Evolutionary conservation across 2,797 vertebrate species (phyloP).

Genomic region (Poeciliopsis gracilis): DNA sequence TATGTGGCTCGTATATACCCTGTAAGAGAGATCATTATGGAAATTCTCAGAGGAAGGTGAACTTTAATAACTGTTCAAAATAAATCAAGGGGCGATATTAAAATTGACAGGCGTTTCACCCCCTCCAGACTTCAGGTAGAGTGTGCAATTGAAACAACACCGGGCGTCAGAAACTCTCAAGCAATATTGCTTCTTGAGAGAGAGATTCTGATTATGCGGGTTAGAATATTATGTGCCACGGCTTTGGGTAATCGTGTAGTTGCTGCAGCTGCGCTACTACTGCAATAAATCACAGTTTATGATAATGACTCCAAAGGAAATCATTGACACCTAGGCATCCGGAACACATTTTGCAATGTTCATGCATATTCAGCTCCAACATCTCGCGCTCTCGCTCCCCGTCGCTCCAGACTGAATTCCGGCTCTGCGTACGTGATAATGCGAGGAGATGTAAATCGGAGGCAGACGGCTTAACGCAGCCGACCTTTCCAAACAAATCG

Average conservation of each 20-base stretch:
- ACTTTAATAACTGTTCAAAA: constrained; percentile 78
- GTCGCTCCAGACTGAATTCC: constrained; percentile 25
- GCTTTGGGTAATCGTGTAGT: constrained; percentile 64
- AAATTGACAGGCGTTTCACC: constrained; percentile 72
- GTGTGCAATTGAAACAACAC: constrained; percentile 64
- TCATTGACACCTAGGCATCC: constrained; percentile 58
- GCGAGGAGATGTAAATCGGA: constrained; percentile 51
- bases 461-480: constrained; percentile 31
- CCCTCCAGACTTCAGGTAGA: constrained; percentile 62
- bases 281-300: constrained; percentile 74
- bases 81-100: constrained; percentile 73
- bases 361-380: constrained; percentile 58
- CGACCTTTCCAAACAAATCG: constrained; percentile 53
- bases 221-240: constrained; percentile 62
- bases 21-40: constrained; percentile 73
- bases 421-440: constrained; percentile 31
- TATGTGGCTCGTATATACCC: constrained; percentile 48
- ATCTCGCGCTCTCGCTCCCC: constrained; percentile 2
- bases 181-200: constrained; percentile 68
- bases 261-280: constrained; percentile 39
- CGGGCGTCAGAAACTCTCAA: constrained; percentile 46
- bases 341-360: constrained; percentile 36
- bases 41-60: constrained; percentile 70
- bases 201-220: constrained; percentile 64
- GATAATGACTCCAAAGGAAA: constrained; percentile 67